Evolutionary conservation across 1,140 invertebrate species (phyloP).

Genomic region (Camponotus floridanus): DNA sequence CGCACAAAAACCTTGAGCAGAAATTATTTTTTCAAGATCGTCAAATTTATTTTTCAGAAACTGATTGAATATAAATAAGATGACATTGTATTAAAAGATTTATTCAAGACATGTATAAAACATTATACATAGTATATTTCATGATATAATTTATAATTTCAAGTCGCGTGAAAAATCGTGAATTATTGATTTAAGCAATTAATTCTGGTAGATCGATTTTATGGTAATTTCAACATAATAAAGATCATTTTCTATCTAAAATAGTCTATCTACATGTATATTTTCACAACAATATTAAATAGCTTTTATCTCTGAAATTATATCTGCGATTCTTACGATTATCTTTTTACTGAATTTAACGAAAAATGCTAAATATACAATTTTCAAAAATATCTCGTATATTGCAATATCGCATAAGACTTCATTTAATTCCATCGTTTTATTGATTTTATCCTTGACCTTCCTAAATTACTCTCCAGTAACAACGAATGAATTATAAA

Average conservation of each 20-base stretch:
- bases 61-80: neutral
- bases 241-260: neutral
- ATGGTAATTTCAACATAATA: neutral
- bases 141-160: slow-evolving; percentile 39
- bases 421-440: slow-evolving; percentile 2
- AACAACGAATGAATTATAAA: neutral
- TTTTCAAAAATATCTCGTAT: neutral
- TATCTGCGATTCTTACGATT: neutral
- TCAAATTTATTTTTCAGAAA: neutral
- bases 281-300: neutral
- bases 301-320: neutral
- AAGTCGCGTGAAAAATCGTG: neutral
- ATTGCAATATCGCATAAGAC: neutral
- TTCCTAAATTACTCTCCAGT: neutral
- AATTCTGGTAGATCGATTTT: neutral
- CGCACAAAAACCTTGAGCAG: neutral
- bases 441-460: slow-evolving; percentile 42
- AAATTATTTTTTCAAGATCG: neutral
- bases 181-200: slow-evolving; percentile 10
- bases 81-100: neutral
- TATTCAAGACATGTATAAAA: neutral
- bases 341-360: neutral
- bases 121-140: neutral
- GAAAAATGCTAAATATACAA: slow-evolving; percentile 20
- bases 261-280: slow-evolving; percentile 19